Conservation (phyloP, 2,797 vertebrate species). For the Platyrinchus mystaceus region DNA sequence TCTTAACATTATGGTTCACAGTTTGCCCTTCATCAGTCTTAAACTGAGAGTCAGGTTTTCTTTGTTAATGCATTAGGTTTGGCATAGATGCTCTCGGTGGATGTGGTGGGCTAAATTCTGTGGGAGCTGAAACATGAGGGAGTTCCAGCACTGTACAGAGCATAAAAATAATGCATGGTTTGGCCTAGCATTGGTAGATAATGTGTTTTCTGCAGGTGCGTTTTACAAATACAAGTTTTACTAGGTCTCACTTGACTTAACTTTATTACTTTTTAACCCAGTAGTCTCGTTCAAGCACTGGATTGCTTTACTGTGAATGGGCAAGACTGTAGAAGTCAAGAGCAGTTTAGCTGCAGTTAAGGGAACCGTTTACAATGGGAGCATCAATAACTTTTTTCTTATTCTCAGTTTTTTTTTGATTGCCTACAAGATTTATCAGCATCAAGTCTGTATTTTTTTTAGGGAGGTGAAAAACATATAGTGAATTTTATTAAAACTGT, state of each 20-base stretch:
- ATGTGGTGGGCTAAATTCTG: background rate
- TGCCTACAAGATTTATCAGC: background rate
- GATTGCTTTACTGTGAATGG: background rate
- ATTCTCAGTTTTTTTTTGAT: background rate
- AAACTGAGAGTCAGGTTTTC: background rate
- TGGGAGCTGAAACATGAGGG: background rate
- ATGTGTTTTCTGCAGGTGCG: background rate
- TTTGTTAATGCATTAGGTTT: background rate
- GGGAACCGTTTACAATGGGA: background rate
- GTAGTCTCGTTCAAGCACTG: background rate
- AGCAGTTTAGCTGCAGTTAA: background rate
- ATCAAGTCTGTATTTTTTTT: background rate
- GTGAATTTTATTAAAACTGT: background rate
- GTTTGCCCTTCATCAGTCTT: background rate
- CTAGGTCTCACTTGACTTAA: background rate
- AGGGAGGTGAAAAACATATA: background rate
- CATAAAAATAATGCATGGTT: background rate
- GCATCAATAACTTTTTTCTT: background rate
- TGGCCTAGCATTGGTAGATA: background rate
- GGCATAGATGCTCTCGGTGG: background rate
- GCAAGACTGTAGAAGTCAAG: background rate
- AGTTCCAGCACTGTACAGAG: background rate
- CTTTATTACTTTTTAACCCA: background rate
- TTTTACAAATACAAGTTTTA: slow-evolving; percentile 30
- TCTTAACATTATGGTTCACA: background rate